Evolutionary conservation across 2,797 vertebrate species (phyloP).

Genomic region (Cirrhinus mrigala): DNA sequence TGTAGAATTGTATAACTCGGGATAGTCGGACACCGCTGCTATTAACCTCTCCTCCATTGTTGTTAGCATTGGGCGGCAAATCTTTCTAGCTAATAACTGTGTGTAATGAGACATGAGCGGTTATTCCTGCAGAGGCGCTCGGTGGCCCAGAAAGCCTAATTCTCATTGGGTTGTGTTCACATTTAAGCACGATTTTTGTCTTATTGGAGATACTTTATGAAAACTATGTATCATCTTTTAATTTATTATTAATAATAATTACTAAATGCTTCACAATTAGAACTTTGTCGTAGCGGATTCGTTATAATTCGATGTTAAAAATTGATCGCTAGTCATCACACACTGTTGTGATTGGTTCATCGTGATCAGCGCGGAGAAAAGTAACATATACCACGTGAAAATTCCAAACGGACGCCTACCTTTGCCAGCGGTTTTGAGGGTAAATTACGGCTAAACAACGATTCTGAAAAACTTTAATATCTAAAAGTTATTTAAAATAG

Average conservation of each 20-base stretch:
- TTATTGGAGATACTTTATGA: background rate
- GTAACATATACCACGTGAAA: background rate
- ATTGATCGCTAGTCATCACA: background rate
- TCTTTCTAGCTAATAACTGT: background rate
- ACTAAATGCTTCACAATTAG: background rate
- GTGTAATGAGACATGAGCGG: background rate
- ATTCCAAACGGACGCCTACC: background rate
- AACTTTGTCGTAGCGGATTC: fast-evolving
- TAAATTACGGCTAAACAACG: background rate
- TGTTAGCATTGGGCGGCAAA: constrained; percentile 50
- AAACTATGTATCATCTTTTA: background rate
- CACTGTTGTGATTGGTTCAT: background rate
- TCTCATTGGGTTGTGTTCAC: background rate
- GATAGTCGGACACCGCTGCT: constrained; percentile 59
- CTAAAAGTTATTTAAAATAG: background rate
- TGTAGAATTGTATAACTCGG: constrained; percentile 58
- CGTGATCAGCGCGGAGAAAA: background rate
- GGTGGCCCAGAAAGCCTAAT: background rate
- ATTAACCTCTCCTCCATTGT: constrained; percentile 64
- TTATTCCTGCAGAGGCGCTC: background rate
- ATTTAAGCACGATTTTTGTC: background rate
- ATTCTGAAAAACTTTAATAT: background rate
- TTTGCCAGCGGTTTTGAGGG: background rate
- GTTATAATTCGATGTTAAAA: background rate
- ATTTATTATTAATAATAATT: background rate